phyloP scores from a whole-genome alignment of 2,113 vertebrate species.

The Dissostichus mawsoni region DNA sequence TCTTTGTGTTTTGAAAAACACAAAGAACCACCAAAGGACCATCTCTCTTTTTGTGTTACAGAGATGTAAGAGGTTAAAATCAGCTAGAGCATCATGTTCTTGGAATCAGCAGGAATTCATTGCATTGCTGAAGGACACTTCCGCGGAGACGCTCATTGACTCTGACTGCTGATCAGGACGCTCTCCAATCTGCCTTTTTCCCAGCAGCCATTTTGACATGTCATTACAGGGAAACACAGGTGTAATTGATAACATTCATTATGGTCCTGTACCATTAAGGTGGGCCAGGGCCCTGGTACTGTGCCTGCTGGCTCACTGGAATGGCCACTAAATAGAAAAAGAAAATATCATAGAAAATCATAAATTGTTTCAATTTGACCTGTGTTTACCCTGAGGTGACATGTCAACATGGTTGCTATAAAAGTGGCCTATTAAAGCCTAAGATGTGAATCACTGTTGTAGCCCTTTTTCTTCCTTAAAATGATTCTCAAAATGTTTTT shows the following conservation, averaged over 20 bases:
- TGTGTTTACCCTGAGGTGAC: too few species aligned
- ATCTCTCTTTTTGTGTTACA: not conserved
- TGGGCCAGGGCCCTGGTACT: too few species aligned
- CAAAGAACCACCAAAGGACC: too few species aligned
- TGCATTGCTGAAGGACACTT: not conserved
- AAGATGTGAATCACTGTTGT: not conserved
- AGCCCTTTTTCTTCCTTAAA: not conserved
- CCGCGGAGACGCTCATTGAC: conserved; percentile 5
- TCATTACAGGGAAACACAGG: too few species aligned
- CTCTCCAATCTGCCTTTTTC: not conserved
- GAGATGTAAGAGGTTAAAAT: conserved; percentile 19
- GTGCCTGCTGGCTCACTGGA: too few species aligned
- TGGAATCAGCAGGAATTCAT: not conserved
- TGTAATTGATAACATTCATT: too few species aligned
- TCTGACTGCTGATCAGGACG: not conserved
- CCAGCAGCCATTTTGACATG: too few species aligned
- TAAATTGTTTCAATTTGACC: too few species aligned
- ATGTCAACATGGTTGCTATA: too few species aligned
- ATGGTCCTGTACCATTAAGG: too few species aligned
- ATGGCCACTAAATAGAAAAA: too few species aligned
- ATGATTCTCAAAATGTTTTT: not conserved
- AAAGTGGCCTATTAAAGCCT: not conserved
- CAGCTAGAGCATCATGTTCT: not conserved
- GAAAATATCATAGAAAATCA: too few species aligned
- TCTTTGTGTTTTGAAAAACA: not conserved